Evolutionary conservation across 2,113 vertebrate genomes (phyloP).

Genomic region (Callorhinus ursinus): DNA sequence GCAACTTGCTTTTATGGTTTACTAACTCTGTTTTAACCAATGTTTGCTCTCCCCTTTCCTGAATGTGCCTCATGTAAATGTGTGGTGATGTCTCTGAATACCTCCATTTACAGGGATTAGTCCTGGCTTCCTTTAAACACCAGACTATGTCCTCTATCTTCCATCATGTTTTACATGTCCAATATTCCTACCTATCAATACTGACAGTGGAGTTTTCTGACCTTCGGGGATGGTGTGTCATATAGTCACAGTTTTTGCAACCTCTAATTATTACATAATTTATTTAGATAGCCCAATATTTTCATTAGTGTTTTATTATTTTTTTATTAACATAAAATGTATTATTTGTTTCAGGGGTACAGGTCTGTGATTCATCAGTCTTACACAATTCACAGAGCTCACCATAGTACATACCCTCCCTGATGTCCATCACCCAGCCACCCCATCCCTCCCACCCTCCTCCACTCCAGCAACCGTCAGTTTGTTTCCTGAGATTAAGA

Average conservation of each 20-base stretch:
- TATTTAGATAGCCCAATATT: not conserved
- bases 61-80: not conserved
- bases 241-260: not conserved
- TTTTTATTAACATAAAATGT: too few relatives aligned
- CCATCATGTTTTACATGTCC: not conserved
- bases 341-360: too few relatives aligned
- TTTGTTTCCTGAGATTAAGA: too few relatives aligned
- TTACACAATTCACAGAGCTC: too few relatives aligned
- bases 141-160: not conserved
- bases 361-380: too few relatives aligned
- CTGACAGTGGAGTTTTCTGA: not conserved
- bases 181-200: not conserved
- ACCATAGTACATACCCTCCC: too few relatives aligned
- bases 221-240: not conserved
- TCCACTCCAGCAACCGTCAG: too few relatives aligned
- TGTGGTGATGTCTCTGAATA: not conserved
- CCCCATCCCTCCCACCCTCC: too few relatives aligned
- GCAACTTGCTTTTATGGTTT: not conserved
- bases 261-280: not conserved
- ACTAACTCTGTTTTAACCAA: not conserved
- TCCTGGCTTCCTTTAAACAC: not conserved
- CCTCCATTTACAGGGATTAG: not conserved
- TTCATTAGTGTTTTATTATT: not conserved
- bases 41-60: not conserved
- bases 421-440: too few relatives aligned